Conservation (phyloP, 2,888 invertebrate genomes). For the Schrankia costaestrigalis region DNA sequence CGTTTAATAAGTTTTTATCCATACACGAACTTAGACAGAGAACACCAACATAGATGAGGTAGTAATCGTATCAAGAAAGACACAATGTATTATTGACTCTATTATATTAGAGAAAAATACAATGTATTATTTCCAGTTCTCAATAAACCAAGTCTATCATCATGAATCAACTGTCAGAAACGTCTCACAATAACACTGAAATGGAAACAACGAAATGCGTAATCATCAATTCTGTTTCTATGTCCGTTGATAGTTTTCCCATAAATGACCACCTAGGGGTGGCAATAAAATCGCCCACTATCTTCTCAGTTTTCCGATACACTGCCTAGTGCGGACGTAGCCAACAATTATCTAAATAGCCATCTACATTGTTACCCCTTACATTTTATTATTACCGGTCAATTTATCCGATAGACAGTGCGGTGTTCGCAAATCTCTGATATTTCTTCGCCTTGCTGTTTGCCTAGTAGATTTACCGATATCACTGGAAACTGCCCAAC, state of each 20-base stretch:
- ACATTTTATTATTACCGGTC: conserved; percentile 81
- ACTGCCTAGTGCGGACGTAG: conserved; percentile 67
- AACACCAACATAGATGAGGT: too few species aligned
- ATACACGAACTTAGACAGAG: too few species aligned
- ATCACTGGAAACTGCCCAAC: conserved; percentile 55
- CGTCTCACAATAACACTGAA: conserved; percentile 46
- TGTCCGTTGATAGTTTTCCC: conserved; percentile 73
- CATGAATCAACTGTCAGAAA: conserved; percentile 38
- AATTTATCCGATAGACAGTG: conserved; percentile 69
- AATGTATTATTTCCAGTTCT: neutral
- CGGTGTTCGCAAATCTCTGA: conserved; percentile 71
- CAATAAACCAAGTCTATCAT: conserved; percentile 17
- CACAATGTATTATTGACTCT: neutral
- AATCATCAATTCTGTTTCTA: conserved; percentile 63
- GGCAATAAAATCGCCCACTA: conserved; percentile 69
- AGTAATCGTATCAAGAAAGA: too few species aligned
- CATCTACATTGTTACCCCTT: conserved; percentile 81
- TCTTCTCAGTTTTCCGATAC: conserved; percentile 75
- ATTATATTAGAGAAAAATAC: neutral
- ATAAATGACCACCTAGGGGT: conserved; percentile 74
- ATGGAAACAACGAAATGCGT: conserved; percentile 57
- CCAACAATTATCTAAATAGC: conserved; percentile 82
- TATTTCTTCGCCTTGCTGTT: conserved; percentile 59
- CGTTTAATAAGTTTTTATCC: too few species aligned
- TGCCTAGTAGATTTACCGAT: conserved; percentile 72